Evolutionary conservation across 1,140 invertebrate species (phyloP).

Genomic region (Zeugodacus cucurbitae): DNA sequence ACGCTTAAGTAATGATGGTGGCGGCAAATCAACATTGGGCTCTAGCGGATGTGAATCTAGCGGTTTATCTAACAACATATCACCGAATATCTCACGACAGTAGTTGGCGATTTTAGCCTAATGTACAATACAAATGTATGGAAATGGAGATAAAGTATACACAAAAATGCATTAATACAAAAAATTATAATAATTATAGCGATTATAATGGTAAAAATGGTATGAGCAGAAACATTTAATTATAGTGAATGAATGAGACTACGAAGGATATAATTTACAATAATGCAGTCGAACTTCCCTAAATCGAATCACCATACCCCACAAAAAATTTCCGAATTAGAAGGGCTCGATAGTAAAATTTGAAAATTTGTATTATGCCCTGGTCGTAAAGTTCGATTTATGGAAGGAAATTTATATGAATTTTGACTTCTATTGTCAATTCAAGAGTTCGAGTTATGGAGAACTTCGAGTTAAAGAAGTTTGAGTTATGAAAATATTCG

Average conservation of each 20-base stretch:
- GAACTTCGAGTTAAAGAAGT: too few relatives aligned
- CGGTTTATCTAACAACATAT: slow-evolving; percentile 91
- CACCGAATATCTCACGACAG: slow-evolving; percentile 94
- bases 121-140: slow-evolving; percentile 35
- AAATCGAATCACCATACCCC: too few relatives aligned
- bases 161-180: not conserved
- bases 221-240: not conserved
- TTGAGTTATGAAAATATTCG: too few relatives aligned
- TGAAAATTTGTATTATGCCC: too few relatives aligned
- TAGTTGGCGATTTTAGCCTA: slow-evolving; percentile 98
- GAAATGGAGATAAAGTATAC: not conserved
- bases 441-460: too few relatives aligned
- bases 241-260: not conserved
- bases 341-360: too few relatives aligned
- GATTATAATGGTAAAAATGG: not conserved
- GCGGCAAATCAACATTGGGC: slow-evolving; percentile 84
- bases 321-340: too few relatives aligned
- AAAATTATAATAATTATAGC: not conserved
- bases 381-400: too few relatives aligned
- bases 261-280: not conserved
- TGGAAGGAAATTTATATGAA: too few relatives aligned
- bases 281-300: too few relatives aligned
- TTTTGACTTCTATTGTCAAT: too few relatives aligned
- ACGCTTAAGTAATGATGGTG: slow-evolving; percentile 83
- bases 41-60: slow-evolving; percentile 87